These are phyloP conservation scores for Crematogaster levior DNA, from an alignment of 2,888 invertebrate genomes.

Conservation along the genomic window DNA sequence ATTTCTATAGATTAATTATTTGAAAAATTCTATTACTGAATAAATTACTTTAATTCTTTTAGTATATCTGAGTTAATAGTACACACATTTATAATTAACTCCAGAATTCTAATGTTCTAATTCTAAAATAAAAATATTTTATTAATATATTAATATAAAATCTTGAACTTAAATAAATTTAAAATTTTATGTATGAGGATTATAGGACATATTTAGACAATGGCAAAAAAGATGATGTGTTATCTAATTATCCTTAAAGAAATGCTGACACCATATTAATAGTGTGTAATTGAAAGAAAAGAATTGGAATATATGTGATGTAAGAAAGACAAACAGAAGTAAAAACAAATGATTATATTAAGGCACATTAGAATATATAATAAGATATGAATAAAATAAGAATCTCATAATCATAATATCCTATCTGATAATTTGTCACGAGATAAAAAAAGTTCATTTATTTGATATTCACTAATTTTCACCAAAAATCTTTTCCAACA, in stretches of 20 bases:
- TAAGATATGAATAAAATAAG: not conserved
- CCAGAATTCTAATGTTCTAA: not conserved
- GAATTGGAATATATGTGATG: not conserved
- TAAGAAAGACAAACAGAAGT: not conserved
- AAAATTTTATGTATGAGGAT: not conserved
- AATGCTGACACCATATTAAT: not conserved
- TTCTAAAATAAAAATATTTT: too few relatives aligned
- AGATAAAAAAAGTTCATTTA: not conserved
- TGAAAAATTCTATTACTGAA: not conserved
- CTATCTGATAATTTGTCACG: not conserved
- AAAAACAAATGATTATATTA: not conserved
- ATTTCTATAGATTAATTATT: not conserved
- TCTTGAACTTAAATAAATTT: not conserved
- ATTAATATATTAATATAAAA: too few relatives aligned
- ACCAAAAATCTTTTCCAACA: slow-evolving; percentile 1
- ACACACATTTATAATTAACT: not conserved
- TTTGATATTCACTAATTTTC: not conserved
- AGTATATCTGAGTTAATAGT: too few relatives aligned
- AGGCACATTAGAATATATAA: not conserved
- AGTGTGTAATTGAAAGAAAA: not conserved
- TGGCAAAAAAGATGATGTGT: not conserved
- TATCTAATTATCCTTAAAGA: not conserved
- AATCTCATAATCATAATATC: not conserved
- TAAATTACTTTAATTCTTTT: not conserved
- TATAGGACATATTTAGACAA: not conserved